Base-by-base conservation (phyloP, 2,888 invertebrate species). In the Archaeoteleia sp. region DNA sequence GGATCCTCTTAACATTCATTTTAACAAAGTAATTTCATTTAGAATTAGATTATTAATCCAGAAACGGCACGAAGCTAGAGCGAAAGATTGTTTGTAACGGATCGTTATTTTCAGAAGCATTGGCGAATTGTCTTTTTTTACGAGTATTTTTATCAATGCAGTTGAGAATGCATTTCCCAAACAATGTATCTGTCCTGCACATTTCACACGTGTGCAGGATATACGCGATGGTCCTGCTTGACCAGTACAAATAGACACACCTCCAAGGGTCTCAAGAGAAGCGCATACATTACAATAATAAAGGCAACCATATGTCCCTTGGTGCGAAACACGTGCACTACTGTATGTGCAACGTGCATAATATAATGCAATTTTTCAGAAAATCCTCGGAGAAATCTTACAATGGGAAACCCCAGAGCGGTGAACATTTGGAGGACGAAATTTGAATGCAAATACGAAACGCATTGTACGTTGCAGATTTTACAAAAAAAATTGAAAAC, bases 251-350 rank as follows among this genome's bases (percentile, higher is more conserved):
- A 72, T 70, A 71, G 70, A 61, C 66, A 67, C 49, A 45, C 58
- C 71, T 70, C 55, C 40, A 61, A 69, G 67, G 67, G 63, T 71
- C 57, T 67, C 55, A 53, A 67, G 65, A 15, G 60, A 62, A 54
- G 55, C 37, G 74, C 73, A 74, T 74, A 71, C 67, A 76, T 74
- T 76, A 72, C 27, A 45, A 72, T 74, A 72, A 66, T 72, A 74
- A 76, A 71, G 70, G 68, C 23, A 39, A 43, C 60, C 73, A 69
- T 67, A 67, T 65, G 65, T 67, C 71, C 71, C 69, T 49, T 30
- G 17, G 66, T 43, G 65, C 62, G 53, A 65, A 71, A 66, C 62
- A 67, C 55, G 57, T 58, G 54, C 54, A 49, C 37, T 37, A 54
- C 25, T 58, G 32, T 35, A 49, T 54, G 46, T 54, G 55, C 66